Conservation (phyloP, 2,797 vertebrate species). For the Propithecus perrieri region DNA sequence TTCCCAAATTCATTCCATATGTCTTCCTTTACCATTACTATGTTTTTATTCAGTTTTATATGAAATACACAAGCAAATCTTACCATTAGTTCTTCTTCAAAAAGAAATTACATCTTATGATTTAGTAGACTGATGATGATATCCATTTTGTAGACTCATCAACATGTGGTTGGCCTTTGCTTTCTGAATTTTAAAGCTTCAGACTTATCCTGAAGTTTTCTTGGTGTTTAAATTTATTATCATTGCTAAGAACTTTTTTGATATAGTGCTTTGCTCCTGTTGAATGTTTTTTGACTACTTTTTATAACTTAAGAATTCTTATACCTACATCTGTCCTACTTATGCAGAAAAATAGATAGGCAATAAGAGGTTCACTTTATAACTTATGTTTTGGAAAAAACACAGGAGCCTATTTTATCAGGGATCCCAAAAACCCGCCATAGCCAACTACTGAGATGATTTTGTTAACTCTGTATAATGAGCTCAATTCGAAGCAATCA, state of each 20-base stretch:
- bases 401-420: not conserved
- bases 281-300: not conserved
- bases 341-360: not conserved
- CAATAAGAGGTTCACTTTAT: slow-evolving; percentile 42
- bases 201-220: slow-evolving; percentile 59
- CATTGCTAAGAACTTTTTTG: not conserved
- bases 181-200: slow-evolving; percentile 71
- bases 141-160: slow-evolving; percentile 50
- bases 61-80: slow-evolving; percentile 65
- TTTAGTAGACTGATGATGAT: slow-evolving; percentile 44
- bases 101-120: slow-evolving; percentile 54
- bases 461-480: slow-evolving; percentile 20
- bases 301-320: slow-evolving; percentile 57
- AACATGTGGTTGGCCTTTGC: slow-evolving; percentile 62
- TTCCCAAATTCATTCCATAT: slow-evolving; percentile 83
- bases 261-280: slow-evolving; percentile 37
- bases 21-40: slow-evolving; percentile 77
- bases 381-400: not conserved
- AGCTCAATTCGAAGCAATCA: not conserved
- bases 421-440: not conserved
- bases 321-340: not conserved
- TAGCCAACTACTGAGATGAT: not conserved
- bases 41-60: slow-evolving; percentile 74
- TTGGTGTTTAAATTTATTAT: slow-evolving; percentile 56
- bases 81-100: slow-evolving; percentile 66